phyloP scores from a whole-genome alignment of 2,113 vertebrate species.

The Cricetomys ansorgei region DNA sequence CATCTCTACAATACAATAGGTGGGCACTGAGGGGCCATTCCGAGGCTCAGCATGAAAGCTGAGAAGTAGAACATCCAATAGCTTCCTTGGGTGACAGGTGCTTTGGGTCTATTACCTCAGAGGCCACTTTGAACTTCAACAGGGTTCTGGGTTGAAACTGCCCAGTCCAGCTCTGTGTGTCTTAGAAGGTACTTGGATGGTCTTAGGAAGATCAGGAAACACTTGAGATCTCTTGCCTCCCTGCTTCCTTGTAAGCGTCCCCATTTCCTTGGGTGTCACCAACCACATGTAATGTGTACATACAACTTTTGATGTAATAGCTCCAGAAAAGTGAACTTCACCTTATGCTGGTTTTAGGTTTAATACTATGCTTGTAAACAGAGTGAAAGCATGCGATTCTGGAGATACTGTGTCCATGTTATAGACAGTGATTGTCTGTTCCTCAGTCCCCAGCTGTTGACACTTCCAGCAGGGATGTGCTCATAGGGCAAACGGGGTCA shows the following conservation, averaged over 20 bases:
- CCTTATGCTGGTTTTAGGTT: constrained; percentile 26
- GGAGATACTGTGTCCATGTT: neutral
- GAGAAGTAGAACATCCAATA: neutral
- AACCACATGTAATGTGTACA: neutral
- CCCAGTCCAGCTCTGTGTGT: neutral
- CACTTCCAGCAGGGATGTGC: neutral
- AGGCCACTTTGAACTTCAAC: neutral
- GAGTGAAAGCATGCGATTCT: neutral
- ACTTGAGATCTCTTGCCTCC: neutral
- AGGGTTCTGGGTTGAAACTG: neutral
- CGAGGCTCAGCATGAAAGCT: neutral
- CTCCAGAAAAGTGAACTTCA: neutral
- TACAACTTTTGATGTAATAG: neutral
- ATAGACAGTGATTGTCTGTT: neutral
- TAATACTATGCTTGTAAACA: constrained; percentile 23
- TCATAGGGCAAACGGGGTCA: neutral
- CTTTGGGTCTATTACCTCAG: neutral
- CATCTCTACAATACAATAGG: neutral
- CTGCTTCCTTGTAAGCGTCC: neutral
- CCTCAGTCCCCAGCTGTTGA: neutral
- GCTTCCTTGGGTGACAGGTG: neutral
- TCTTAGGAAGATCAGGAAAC: neutral
- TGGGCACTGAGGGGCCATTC: neutral
- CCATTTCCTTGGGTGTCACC: neutral
- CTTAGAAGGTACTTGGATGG: neutral